Conservation (phyloP, 2,797 vertebrate species). For the Enteromius fasciolatus region DNA sequence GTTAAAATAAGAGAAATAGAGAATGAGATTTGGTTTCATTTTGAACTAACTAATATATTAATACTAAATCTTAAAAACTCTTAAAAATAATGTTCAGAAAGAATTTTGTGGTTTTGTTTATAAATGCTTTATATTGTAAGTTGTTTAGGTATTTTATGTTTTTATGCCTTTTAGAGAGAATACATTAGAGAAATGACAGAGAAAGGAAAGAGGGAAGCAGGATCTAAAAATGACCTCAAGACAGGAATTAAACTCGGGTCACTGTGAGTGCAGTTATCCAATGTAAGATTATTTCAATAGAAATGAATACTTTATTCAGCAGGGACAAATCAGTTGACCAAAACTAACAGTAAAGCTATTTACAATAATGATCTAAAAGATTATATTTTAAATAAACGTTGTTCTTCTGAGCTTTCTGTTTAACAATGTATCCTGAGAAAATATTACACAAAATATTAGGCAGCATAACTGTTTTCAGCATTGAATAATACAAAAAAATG, state of each 20-base stretch:
- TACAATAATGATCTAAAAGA: background rate
- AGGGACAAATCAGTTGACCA: background rate
- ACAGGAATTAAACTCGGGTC: background rate
- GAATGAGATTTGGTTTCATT: background rate
- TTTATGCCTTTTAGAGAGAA: no score
- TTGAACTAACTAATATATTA: background rate
- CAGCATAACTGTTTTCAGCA: background rate
- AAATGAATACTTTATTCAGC: background rate
- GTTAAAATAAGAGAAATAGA: background rate
- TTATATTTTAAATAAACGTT: background rate
- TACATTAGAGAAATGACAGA: no score
- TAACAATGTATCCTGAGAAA: background rate
- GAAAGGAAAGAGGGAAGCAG: background rate
- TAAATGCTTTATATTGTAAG: background rate
- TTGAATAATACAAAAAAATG: background rate
- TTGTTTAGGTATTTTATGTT: background rate
- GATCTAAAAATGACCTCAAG: background rate
- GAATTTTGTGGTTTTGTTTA: background rate
- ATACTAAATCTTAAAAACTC: background rate
- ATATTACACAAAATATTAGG: background rate
- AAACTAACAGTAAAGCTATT: background rate
- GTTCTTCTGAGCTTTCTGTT: background rate
- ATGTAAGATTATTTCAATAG: background rate
- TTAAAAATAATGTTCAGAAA: background rate
- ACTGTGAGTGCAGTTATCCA: background rate